Evolutionary conservation across 2,113 vertebrate species (phyloP).

Genomic region (Bos indicus): DNA sequence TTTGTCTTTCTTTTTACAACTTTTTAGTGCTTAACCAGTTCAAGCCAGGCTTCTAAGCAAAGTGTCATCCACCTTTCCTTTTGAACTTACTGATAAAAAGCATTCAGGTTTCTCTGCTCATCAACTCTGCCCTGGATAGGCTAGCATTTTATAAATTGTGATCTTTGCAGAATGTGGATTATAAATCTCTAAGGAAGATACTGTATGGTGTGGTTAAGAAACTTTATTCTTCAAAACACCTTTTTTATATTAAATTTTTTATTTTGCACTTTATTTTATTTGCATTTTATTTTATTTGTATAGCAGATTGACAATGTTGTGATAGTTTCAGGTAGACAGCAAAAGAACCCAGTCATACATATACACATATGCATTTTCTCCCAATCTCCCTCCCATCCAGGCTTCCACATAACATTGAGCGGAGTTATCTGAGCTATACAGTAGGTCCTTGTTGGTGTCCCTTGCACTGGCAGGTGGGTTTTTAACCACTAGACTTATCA

Average conservation of each 20-base stretch:
- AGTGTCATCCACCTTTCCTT: not conserved
- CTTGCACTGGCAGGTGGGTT: not conserved
- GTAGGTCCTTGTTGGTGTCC: not conserved
- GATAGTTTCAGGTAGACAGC: not conserved
- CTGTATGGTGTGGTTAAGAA: not conserved
- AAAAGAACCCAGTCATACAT: not conserved
- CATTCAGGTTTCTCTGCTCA: not conserved
- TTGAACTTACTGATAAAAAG: not conserved
- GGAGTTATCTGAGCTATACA: not conserved
- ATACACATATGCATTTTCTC: not conserved
- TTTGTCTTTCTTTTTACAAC: not conserved
- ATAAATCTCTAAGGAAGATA: not conserved
- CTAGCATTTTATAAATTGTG: not conserved
- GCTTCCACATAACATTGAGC: not conserved
- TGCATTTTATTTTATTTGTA: too few relatives aligned
- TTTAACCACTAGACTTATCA: not conserved
- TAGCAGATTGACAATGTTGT: not conserved
- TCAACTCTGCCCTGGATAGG: not conserved
- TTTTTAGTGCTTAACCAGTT: not conserved
- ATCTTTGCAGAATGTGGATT: not conserved
- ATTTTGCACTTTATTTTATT: too few relatives aligned
- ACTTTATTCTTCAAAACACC: not conserved
- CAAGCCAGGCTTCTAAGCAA: not conserved
- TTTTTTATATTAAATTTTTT: not conserved
- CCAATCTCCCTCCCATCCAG: not conserved